Percentiles rank a stretch among this genome's conserved stretches.
These are phyloP conservation scores for Rhabdornis inornatus DNA, from an alignment of 2,113 vertebrate genomes.

Conservation along the genomic window DNA sequence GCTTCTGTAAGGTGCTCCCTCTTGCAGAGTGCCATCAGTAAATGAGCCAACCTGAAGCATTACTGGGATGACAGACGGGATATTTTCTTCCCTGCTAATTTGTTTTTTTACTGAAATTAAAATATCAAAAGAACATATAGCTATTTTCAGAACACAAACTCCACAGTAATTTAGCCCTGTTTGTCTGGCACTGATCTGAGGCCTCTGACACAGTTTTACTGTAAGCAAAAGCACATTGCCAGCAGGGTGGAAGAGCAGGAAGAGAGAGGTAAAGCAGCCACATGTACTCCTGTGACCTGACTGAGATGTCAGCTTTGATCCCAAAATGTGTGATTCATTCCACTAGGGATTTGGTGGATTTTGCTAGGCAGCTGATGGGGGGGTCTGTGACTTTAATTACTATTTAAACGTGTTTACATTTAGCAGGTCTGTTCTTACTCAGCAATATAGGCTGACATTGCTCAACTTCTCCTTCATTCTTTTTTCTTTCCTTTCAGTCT, in stretches of 20 bases:
- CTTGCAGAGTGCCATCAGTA: background rate
- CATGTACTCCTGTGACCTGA: background rate
- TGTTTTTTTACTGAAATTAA: background rate
- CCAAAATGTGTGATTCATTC: background rate
- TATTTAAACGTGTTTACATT: background rate
- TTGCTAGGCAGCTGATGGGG: background rate
- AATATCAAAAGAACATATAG: background rate
- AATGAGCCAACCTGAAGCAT: background rate
- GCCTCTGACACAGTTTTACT: background rate
- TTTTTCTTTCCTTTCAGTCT: background rate
- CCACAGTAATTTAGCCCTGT: background rate
- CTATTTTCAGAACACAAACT: background rate
- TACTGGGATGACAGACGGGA: background rate
- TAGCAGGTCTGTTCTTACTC: background rate
- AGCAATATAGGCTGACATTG: background rate
- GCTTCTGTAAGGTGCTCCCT: background rate
- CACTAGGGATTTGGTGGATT: background rate
- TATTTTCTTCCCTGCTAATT: background rate
- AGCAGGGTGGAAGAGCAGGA: background rate
- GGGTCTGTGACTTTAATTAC: background rate
- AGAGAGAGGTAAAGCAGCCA: background rate
- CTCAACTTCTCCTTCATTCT: background rate
- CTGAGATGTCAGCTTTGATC: background rate
- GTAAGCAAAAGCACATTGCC: background rate
- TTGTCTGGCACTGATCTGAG: background rate